Percentiles rank a stretch among this genome's conserved stretches.
Conservation (phyloP, 1,140 invertebrate species). For the Drosophila kepulauana region DNA sequence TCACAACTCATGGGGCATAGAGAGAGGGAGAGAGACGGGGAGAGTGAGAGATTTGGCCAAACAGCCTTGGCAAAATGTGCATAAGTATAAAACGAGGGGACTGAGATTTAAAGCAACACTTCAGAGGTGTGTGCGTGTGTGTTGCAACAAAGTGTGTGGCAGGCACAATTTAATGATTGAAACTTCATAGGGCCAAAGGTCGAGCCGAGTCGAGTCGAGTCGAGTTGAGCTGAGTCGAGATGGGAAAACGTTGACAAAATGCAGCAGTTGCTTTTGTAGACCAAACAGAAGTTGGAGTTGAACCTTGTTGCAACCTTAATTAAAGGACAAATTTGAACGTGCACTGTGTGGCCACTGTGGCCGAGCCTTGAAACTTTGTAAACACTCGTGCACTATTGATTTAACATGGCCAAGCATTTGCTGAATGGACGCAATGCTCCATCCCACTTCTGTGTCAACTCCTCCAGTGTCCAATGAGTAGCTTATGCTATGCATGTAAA, state of each 20-base stretch:
- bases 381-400: conserved; percentile 29
- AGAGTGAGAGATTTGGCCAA: conserved; percentile 35
- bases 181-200: conserved; percentile 60
- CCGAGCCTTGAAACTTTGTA: conserved; percentile 17
- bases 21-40: too few species aligned
- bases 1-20: conserved; percentile 12
- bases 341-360: not conserved
- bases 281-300: conserved; percentile 13
- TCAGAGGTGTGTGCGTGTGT: conserved; percentile 3
- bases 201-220: conserved; percentile 16
- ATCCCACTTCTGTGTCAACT: not conserved
- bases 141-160: conserved; percentile 12
- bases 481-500: conserved; percentile 2
- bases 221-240: not conserved
- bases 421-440: conserved; percentile 12
- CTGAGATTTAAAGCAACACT: conserved; percentile 62
- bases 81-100: conserved; percentile 21
- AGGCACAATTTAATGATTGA: conserved; percentile 74
- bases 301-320: conserved; percentile 64
- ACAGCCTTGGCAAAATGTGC: conserved; percentile 47
- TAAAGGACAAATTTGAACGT: conserved; percentile 59
- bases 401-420: conserved; percentile 29
- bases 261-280: conserved; percentile 25
- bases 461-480: not conserved
- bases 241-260: conserved; percentile 34